Percentiles rank a stretch among this genome's conserved stretches.
These are phyloP conservation scores for Psylliodes chrysocephalus DNA, from an alignment of 2,888 invertebrate species.

Conservation along the genomic window DNA sequence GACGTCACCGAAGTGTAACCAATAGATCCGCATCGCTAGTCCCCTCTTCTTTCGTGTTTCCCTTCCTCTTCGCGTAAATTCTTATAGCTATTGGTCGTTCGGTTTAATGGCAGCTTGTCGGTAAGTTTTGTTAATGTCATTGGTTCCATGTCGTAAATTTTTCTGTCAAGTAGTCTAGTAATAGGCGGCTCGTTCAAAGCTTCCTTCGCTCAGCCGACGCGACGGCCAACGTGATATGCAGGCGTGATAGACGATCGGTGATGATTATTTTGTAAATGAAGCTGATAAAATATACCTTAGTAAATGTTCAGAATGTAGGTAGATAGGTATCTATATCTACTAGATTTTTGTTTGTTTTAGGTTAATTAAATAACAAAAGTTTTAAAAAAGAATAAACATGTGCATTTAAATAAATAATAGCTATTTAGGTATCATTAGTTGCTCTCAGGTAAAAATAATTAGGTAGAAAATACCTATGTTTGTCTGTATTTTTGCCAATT, in stretches of 20 bases:
- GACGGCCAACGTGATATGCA: not conserved
- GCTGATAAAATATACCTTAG: too few relatives aligned
- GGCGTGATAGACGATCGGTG: not conserved
- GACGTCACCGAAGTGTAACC: conserved; percentile 48
- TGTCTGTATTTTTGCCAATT: too few relatives aligned
- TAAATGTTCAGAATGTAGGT: too few relatives aligned
- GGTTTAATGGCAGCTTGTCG: conserved; percentile 23
- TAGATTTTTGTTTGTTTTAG: too few relatives aligned
- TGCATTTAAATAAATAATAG: too few relatives aligned
- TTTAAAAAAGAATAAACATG: too few relatives aligned
- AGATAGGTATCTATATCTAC: too few relatives aligned
- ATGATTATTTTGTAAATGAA: too few relatives aligned
- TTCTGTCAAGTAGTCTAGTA: conserved; percentile 23
- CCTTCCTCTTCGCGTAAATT: conserved; percentile 22
- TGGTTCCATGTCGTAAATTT: conserved; percentile 47
- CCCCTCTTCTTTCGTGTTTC: conserved; percentile 37
- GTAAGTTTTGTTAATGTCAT: conserved; percentile 51
- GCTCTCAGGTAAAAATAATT: too few relatives aligned
- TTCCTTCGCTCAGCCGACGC: not conserved
- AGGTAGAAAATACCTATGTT: too few relatives aligned
- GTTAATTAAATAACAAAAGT: too few relatives aligned
- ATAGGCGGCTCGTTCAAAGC: conserved; percentile 1
- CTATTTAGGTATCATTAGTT: too few relatives aligned
- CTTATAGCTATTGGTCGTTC: conserved; percentile 45
- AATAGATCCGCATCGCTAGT: conserved; percentile 41